A percentile compares a stretch with the other conserved stretches of the same genome.
phyloP scores from a whole-genome alignment of 2,888 invertebrate genomes.

The Stratiomys singularior region DNA sequence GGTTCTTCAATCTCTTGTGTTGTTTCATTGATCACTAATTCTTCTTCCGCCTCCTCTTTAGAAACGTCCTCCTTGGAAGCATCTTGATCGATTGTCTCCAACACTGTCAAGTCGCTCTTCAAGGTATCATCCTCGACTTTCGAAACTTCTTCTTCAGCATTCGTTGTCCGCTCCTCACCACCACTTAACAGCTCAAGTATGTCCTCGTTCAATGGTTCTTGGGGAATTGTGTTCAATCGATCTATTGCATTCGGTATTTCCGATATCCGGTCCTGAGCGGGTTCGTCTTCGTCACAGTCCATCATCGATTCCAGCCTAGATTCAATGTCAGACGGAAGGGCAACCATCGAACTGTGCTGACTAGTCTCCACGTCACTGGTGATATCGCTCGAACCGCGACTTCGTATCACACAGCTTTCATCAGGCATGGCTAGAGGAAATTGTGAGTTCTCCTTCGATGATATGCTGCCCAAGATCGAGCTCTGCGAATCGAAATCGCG shows the following conservation, averaged over 20 bases:
- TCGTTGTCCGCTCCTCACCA: slow-evolving; percentile 50
- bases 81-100: background rate
- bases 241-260: background rate
- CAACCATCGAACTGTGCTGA: slow-evolving; percentile 65
- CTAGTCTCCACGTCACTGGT: slow-evolving; percentile 65
- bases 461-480: slow-evolving; percentile 64
- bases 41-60: slow-evolving; percentile 9
- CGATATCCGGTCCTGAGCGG: slow-evolving; percentile 53
- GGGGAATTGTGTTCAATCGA: slow-evolving; percentile 49
- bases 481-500: slow-evolving; percentile 65
- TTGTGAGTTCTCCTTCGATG: slow-evolving; percentile 60
- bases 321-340: slow-evolving; percentile 64
- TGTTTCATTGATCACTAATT: background rate
- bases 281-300: slow-evolving; percentile 55
- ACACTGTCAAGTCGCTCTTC: slow-evolving; percentile 1
- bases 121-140: background rate
- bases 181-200: slow-evolving; percentile 61
- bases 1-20: slow-evolving; percentile 6
- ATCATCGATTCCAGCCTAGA: slow-evolving; percentile 65
- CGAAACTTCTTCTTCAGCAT: slow-evolving; percentile 12
- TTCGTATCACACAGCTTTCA: slow-evolving; percentile 64
- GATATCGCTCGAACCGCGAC: slow-evolving; percentile 64
- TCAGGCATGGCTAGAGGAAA: slow-evolving; percentile 59
- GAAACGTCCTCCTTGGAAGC: background rate
- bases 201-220: slow-evolving; percentile 60